Evolutionary conservation across 2,888 invertebrate genomes (phyloP).

Genomic region (Eupithecia dodoneata): DNA sequence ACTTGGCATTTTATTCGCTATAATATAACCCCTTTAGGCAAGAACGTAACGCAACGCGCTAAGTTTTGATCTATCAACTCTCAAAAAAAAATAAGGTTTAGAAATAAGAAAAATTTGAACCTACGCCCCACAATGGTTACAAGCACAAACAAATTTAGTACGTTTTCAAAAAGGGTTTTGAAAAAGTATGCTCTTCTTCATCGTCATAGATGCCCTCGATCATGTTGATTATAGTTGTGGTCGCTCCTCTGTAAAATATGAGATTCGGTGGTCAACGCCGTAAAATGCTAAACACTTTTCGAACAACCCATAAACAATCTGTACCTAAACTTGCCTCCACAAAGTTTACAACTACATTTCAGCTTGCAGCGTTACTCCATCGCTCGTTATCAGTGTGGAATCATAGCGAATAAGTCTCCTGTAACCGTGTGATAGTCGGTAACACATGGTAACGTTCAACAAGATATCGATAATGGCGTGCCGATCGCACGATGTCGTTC

Average conservation of each 20-base stretch:
- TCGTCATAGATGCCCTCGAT: background rate
- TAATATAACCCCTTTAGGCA: background rate
- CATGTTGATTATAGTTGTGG: background rate
- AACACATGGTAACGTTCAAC: constrained; percentile 35
- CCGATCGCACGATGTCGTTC: constrained; percentile 69
- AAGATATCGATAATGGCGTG: constrained; percentile 52
- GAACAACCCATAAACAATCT: background rate
- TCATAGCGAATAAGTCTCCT: background rate
- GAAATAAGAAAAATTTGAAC: background rate
- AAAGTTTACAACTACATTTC: background rate
- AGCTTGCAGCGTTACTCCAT: background rate
- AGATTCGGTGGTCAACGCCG: background rate
- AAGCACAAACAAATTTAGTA: background rate
- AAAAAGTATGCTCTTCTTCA: background rate
- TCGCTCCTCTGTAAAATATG: background rate
- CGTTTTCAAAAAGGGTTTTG: background rate
- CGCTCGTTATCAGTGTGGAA: background rate
- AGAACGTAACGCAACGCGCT: background rate
- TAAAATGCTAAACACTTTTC: background rate
- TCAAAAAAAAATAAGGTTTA: background rate
- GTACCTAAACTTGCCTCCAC: background rate
- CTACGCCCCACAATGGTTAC: background rate
- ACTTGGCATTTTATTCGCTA: background rate
- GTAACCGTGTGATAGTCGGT: constrained; percentile 47
- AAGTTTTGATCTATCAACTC: background rate